Evolutionary conservation across 2,113 vertebrate genomes (phyloP).

Genomic region (Rousettus leschenaultii): DNA sequence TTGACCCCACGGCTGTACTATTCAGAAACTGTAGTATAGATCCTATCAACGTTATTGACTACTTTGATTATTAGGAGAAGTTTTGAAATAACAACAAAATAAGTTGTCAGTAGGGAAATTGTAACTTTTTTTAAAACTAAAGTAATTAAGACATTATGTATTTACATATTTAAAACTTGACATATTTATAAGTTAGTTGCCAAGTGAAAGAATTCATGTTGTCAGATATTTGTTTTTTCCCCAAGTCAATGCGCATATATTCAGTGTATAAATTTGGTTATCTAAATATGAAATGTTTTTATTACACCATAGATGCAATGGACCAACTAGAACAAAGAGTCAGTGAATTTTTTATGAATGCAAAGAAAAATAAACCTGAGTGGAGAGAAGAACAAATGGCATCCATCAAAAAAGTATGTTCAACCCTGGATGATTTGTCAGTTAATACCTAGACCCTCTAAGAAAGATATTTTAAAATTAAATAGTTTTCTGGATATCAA

Average conservation of each 20-base stretch:
- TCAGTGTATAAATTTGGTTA: neutral
- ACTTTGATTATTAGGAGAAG: neutral
- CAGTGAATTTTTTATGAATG: slow-evolving; percentile 97
- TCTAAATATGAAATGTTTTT: slow-evolving; percentile 68
- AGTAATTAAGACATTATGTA: neutral
- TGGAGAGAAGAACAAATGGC: slow-evolving; percentile 99
- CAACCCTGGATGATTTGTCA: neutral
- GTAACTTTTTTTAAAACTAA: neutral
- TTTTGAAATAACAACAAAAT: slow-evolving; percentile 12
- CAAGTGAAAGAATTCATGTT: neutral
- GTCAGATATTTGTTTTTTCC: neutral
- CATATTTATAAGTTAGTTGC: neutral
- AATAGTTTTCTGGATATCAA: slow-evolving; percentile 5
- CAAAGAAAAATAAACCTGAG: slow-evolving; percentile 99
- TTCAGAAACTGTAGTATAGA: neutral
- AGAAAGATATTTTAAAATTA: slow-evolving; percentile 38
- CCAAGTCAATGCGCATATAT: neutral
- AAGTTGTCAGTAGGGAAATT: neutral
- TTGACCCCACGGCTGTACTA: neutral
- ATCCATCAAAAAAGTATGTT: slow-evolving; percentile 97
- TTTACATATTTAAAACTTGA: neutral
- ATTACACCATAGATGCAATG: slow-evolving; percentile 91
- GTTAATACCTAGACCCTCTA: neutral
- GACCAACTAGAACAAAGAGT: slow-evolving; percentile 99
- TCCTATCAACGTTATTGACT: neutral